Conservation (phyloP, 2,113 vertebrate genomes). For the Myotis davidii region DNA sequence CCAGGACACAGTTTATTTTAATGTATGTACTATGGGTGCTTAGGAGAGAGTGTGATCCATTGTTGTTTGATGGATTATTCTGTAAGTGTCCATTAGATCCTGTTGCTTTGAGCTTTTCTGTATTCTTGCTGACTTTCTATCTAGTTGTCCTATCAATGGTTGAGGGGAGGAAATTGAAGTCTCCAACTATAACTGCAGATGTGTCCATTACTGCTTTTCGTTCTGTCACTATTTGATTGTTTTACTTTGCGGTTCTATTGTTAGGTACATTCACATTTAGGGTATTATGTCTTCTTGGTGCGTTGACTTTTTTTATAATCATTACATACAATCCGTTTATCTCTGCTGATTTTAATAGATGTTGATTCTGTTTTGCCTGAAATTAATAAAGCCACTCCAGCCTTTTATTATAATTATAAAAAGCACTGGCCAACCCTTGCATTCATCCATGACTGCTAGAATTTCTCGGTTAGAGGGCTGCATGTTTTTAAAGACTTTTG, state of each 20-base stretch:
- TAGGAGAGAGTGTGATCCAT: background rate
- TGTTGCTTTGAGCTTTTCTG: background rate
- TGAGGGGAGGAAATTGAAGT: background rate
- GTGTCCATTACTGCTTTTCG: background rate
- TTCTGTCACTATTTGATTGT: background rate
- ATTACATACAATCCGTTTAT: background rate
- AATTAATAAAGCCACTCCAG: background rate
- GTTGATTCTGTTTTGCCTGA: background rate
- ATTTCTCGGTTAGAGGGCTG: background rate
- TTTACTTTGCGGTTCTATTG: background rate
- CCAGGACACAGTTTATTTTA: background rate
- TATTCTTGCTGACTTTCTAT: background rate
- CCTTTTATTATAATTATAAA: background rate
- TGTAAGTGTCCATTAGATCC: background rate
- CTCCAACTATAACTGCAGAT: background rate
- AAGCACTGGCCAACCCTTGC: background rate
- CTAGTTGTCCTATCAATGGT: background rate
- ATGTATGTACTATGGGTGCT: background rate
- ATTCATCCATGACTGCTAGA: background rate
- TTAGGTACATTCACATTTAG: background rate
- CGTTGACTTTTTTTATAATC: background rate
- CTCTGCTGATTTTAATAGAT: background rate
- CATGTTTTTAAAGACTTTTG: background rate
- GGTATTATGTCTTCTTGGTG: background rate
- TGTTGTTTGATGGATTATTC: background rate